Conservation (phyloP, 2,888 invertebrate genomes). For the Scaptodrosophila latifasciaeformis region DNA sequence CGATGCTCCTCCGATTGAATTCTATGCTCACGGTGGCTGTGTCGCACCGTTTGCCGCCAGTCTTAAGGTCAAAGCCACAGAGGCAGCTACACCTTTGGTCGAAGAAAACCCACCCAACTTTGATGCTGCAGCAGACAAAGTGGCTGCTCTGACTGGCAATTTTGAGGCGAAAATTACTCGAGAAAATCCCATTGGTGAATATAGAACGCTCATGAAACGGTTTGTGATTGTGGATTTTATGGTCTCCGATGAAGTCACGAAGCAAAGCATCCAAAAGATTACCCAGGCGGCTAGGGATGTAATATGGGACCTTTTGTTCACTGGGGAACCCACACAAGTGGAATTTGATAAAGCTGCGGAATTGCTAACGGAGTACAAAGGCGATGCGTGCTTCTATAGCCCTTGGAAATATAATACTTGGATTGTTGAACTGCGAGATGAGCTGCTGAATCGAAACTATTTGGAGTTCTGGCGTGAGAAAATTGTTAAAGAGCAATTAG, state of each 20-base stretch:
- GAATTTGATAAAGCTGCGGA: conserved; percentile 41
- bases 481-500: conserved; percentile 62
- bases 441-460: conserved; percentile 56
- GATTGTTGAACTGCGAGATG: conserved; percentile 67
- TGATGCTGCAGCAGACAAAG: conserved; percentile 18
- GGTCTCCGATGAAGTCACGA: conserved; percentile 43
- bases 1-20: conserved; percentile 57
- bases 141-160: conserved; percentile 34
- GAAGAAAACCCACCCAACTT: conserved; percentile 1
- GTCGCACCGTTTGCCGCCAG: conserved; percentile 53
- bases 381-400: conserved; percentile 68
- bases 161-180: conserved; percentile 41
- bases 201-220: conserved; percentile 49
- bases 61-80: conserved; percentile 33
- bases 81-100: conserved; percentile 9
- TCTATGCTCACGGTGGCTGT: conserved; percentile 60
- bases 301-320: conserved; percentile 60
- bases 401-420: conserved; percentile 70
- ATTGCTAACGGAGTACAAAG: conserved; percentile 63
- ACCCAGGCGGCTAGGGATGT: conserved; percentile 25
- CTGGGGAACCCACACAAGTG: conserved; percentile 19
- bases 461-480: conserved; percentile 69
- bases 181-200: conserved; percentile 41
- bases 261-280: conserved; percentile 46
- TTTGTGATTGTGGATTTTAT: conserved; percentile 42